Evolutionary conservation across 2,113 vertebrate genomes (phyloP), one percentile per base, ranked within the genome.

Genomic region (Serilophus lunatus): DNA sequence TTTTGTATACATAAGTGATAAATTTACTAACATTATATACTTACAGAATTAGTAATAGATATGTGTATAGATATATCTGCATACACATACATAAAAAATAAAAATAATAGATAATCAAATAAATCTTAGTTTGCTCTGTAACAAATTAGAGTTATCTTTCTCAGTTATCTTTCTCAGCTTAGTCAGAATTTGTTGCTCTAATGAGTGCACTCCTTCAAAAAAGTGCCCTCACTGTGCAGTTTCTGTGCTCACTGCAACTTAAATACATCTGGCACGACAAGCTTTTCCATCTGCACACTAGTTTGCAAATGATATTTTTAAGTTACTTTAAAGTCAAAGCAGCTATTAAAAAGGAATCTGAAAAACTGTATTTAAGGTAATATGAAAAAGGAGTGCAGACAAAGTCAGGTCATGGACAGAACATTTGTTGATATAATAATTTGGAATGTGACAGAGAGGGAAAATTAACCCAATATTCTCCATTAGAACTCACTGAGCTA

Each of bases 11-110:
- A 2, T 44, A 42, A 54, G 4, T 49, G 19, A 53, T 6, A 26
- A 45, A 50, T 28, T 50, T 69, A 64, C 28, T 50, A 33, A n/a
- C 49, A n/a, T 28, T 49, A 29, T 7, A 63, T 50, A 54, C 10
- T 26, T 22, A 57, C 0, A 50, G 33, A 68, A 65, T 38, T 60
- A 82, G n/a, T 38, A 61, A 57, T n/a, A 23, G 7, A 0, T 28
- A 5, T 10, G 3, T 72, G 2, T 74, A 2, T 47, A 0, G 19
- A 4, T 18, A 25, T 40, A 29, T 8, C 22, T 2, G 40, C 1
- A 31, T 7, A 24, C 4, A 66, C 2, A 90, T 4, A 60, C 4
- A 25, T 5, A 51, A 1, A 1, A 61, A 89, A n/a, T n/a, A n/a
- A n/a, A n/a, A n/a, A n/a, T n/a, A n/a, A n/a, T n/a, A n/a, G n/a